These are phyloP conservation scores for Syrmaticus mikado DNA, from an alignment of 2,113 vertebrate species.

Conservation along the genomic window DNA sequence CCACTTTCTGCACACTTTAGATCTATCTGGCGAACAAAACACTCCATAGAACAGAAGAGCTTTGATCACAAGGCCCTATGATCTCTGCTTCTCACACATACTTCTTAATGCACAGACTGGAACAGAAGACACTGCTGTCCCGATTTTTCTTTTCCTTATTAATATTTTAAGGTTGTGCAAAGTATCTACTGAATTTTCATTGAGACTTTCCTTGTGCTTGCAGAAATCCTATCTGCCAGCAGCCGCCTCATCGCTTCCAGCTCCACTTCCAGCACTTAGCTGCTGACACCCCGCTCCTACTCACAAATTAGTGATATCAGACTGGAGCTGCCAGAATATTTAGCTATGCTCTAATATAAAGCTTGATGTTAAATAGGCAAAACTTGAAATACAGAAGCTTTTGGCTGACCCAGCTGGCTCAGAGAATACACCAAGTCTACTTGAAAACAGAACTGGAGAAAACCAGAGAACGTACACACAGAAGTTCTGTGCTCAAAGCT, in stretches of 20 bases:
- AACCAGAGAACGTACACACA: fast-evolving
- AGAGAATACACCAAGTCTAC: fast-evolving
- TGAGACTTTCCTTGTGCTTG: fast-evolving
- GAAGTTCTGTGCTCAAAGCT: neutral
- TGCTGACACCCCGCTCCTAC: neutral
- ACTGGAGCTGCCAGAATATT: constrained; percentile 12
- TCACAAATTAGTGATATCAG: neutral
- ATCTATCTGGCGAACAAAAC: neutral
- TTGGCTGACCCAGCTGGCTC: neutral
- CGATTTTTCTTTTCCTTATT: neutral
- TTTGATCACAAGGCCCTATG: neutral
- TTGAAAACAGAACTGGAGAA: neutral
- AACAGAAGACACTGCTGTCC: neutral
- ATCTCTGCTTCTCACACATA: neutral
- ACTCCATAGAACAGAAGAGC: neutral
- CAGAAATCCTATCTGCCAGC: neutral
- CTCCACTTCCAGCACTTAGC: neutral
- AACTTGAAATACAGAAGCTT: constrained; percentile 17
- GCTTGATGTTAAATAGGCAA: constrained; percentile 7
- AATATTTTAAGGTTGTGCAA: neutral
- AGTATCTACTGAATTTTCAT: neutral
- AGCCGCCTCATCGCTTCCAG: neutral
- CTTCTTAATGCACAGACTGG: neutral
- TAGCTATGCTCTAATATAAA: constrained; percentile 12
- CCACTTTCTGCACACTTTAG: neutral